Percentiles rank a stretch among this genome's conserved stretches.
phyloP scores from a whole-genome alignment of 2,797 vertebrate genomes.

The Gephyroberyx darwinii region DNA sequence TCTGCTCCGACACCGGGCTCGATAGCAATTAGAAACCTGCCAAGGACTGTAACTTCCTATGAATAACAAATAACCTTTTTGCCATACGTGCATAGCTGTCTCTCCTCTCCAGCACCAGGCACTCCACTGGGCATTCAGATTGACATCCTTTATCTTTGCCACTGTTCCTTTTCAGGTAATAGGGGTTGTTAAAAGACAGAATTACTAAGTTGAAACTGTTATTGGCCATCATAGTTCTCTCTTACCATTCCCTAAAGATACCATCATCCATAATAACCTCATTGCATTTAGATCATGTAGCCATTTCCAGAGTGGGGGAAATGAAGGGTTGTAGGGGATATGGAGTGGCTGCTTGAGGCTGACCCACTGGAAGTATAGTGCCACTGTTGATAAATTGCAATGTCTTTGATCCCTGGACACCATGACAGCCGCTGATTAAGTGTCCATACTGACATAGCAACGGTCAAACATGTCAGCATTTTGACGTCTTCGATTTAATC shows the following conservation, averaged over 20 bases:
- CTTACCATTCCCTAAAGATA: slow-evolving; percentile 15
- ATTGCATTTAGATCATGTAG: slow-evolving; percentile 20
- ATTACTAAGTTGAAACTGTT: background rate
- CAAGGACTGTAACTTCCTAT: slow-evolving; percentile 45
- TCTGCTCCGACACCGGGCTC: slow-evolving; percentile 20
- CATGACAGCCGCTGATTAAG: slow-evolving; percentile 64
- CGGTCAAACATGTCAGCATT: slow-evolving; percentile 43
- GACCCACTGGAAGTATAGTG: slow-evolving; percentile 14
- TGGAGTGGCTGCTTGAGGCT: background rate
- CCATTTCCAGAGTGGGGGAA: slow-evolving; percentile 11
- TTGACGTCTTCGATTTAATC: slow-evolving; percentile 41
- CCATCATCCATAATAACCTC: slow-evolving; percentile 43
- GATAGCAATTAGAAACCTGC: slow-evolving; percentile 38
- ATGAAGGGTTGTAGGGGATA: slow-evolving; percentile 14
- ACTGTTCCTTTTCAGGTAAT: slow-evolving; percentile 35
- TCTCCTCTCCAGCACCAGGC: slow-evolving; percentile 2
- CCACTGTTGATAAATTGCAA: slow-evolving; percentile 45
- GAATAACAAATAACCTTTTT: slow-evolving; percentile 52
- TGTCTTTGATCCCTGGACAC: slow-evolving; percentile 45
- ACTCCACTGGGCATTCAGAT: background rate
- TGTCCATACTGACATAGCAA: slow-evolving; percentile 46
- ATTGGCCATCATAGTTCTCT: background rate
- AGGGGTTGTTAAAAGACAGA: slow-evolving; percentile 31
- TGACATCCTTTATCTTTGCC: background rate
- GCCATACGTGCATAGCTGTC: slow-evolving; percentile 24